These are phyloP conservation scores for Xiphophorus hellerii DNA, from an alignment of 2,113 vertebrate genomes.

Conservation along the genomic window DNA sequence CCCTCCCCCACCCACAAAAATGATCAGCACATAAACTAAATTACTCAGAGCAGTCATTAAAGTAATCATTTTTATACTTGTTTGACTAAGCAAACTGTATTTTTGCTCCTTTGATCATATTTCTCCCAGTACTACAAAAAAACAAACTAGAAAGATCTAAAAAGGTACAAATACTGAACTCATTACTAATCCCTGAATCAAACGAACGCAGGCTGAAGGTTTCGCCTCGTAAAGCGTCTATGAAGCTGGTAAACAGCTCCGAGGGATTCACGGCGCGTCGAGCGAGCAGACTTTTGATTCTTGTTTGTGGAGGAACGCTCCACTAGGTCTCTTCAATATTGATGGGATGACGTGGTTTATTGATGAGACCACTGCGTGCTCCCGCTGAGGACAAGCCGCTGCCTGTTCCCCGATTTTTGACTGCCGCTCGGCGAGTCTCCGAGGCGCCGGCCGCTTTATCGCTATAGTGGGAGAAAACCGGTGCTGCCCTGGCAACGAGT, in stretches of 20 bases:
- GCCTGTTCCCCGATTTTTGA: slow-evolving; percentile 12
- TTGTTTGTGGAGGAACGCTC: slow-evolving; percentile 23
- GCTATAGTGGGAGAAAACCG: neutral
- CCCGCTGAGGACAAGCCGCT: slow-evolving; percentile 17
- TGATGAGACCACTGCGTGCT: slow-evolving; percentile 34
- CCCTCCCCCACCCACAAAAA: too few relatives aligned
- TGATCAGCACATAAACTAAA: too few relatives aligned
- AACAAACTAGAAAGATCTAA: neutral
- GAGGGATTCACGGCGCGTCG: neutral
- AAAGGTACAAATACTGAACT: neutral
- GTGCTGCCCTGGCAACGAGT: neutral
- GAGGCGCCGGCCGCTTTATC: slow-evolving; percentile 1
- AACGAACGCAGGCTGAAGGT: slow-evolving; percentile 9
- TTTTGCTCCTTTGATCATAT: neutral
- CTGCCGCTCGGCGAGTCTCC: slow-evolving; percentile 4
- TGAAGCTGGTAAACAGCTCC: slow-evolving; percentile 9
- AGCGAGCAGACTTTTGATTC: slow-evolving; percentile 9
- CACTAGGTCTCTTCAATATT: slow-evolving; percentile 30
- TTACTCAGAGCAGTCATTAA: neutral
- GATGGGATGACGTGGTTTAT: slow-evolving; percentile 46
- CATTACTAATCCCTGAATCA: slow-evolving; percentile 1
- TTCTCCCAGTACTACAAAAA: neutral
- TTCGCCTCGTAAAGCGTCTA: slow-evolving; percentile 3
- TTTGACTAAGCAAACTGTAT: too few relatives aligned
- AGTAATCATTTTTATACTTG: neutral